Conservation (phyloP, 2,888 invertebrate species). For the Loripinus fragilis region DNA sequence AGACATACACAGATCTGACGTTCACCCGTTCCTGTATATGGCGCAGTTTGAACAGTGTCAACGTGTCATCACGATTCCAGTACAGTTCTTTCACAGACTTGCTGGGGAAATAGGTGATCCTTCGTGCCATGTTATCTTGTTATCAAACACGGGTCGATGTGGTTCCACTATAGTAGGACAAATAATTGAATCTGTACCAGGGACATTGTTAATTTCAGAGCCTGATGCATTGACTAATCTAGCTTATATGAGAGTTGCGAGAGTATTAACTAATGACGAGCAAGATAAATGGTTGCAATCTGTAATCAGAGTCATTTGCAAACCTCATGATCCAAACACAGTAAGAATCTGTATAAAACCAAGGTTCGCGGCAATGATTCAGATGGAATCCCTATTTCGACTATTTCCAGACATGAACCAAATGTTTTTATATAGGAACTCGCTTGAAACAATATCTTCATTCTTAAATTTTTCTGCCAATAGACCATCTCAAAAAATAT, state of each 20-base stretch:
- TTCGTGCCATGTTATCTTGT: constrained; percentile 36
- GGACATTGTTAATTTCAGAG: constrained; percentile 55
- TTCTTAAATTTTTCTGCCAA: constrained; percentile 24
- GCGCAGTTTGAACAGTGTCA: constrained; percentile 60
- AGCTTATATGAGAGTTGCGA: constrained; percentile 25
- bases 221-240: constrained; percentile 61
- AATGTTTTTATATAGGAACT: constrained; percentile 62
- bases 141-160: constrained; percentile 68
- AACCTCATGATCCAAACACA: constrained; percentile 37
- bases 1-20: constrained; percentile 55
- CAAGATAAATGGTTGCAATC: constrained; percentile 42
- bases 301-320: constrained; percentile 49
- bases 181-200: constrained; percentile 62
- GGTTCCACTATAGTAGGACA: constrained; percentile 67
- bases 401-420: constrained; percentile 49
- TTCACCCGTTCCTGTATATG: constrained; percentile 60
- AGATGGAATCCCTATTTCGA: constrained; percentile 35
- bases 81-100: constrained; percentile 48
- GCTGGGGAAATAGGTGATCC: constrained; percentile 59
- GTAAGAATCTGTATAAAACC: constrained; percentile 54
- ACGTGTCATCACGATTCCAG: constrained; percentile 52
- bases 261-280: constrained; percentile 22
- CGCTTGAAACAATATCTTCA: constrained; percentile 53
- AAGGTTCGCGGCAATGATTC: constrained; percentile 42
- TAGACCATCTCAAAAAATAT: constrained; percentile 16